Conservation (phyloP, 37 sponge, comb jelly and placozoan species). For the Corticium candelabrum region DNA sequence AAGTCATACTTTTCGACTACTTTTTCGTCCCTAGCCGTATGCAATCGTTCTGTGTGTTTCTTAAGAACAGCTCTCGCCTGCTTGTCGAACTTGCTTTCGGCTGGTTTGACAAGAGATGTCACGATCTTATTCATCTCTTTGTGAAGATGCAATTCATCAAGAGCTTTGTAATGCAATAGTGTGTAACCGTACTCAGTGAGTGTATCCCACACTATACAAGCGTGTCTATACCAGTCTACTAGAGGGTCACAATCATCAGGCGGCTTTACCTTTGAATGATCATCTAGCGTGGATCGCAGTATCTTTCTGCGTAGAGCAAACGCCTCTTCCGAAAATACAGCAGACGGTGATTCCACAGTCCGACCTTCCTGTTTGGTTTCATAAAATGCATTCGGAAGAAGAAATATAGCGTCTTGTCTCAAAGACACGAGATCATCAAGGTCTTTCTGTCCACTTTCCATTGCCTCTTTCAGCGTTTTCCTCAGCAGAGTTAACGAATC, state of each 20-base stretch:
- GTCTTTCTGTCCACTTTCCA: background rate
- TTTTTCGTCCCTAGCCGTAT: no score
- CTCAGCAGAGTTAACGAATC: background rate
- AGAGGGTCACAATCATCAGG: background rate
- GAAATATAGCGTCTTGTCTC: background rate
- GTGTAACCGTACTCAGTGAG: background rate
- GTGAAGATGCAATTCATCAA: background rate
- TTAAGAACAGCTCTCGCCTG: no score
- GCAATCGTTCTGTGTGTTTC: no score
- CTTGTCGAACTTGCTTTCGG: no score
- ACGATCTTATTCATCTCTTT: background rate
- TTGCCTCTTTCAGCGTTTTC: background rate
- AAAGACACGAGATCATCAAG: background rate
- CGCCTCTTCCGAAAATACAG: background rate
- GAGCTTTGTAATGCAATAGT: background rate
- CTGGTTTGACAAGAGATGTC: no score
- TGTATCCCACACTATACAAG: background rate
- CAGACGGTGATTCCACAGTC: background rate
- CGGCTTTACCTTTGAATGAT: background rate
- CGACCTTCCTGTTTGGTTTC: background rate
- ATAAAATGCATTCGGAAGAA: background rate
- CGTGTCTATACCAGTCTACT: background rate
- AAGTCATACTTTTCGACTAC: no score
- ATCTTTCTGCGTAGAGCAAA: background rate
- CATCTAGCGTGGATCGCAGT: background rate